Base-by-base conservation (phyloP, 1,140 invertebrate species). In the Drosophila parvula region DNA sequence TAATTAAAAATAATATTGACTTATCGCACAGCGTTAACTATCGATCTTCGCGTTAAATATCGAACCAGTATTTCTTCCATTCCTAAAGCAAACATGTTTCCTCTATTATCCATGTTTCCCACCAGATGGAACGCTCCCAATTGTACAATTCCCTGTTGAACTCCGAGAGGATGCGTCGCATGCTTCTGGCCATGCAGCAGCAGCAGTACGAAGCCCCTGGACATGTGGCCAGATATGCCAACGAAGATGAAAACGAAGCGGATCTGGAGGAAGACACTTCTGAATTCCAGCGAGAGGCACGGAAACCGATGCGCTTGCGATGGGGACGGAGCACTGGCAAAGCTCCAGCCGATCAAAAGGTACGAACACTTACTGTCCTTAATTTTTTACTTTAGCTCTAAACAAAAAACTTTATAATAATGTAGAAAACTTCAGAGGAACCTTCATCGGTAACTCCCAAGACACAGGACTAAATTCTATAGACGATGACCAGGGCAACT, bases 321-420 rank as follows among this genome's bases (percentile, higher is more conserved):
- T 92, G 86, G 81, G 91, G 91, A 30, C 83, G 91, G 22, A 92
- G 91, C 79, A 85, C 90, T 62, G 91, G 89, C 41, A 86, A 74
- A 11, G 77, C 70, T 18, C 82, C 86, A 6, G 44, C 58, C 18
- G 77, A 84, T 3, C 60, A 63, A 12, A 90, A 90, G 73, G 78
- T 84, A 34, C 18, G 47, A 27, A 40, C 5, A 7, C 38, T n/a
- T 7, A 6, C 5, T n/a, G 14, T 27, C 14, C 0, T 4, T 5
- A 4, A 16, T 11, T 14, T 30, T 8, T 3, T 3, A 22, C 22
- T 22, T 22, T 22, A 22, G 1, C 22, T 3, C 14, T 4, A 1
- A 9, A 0, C 7, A 36, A 36, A 27, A 7, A 18, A 4, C 4
- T 50, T 12, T 34, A 12, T 6, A 9, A n/a, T 22, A 38, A 45